Evolutionary conservation across 2,888 invertebrate species (phyloP), one percentile per base, ranked within the genome.

Genomic region (Catocala sponsa): DNA sequence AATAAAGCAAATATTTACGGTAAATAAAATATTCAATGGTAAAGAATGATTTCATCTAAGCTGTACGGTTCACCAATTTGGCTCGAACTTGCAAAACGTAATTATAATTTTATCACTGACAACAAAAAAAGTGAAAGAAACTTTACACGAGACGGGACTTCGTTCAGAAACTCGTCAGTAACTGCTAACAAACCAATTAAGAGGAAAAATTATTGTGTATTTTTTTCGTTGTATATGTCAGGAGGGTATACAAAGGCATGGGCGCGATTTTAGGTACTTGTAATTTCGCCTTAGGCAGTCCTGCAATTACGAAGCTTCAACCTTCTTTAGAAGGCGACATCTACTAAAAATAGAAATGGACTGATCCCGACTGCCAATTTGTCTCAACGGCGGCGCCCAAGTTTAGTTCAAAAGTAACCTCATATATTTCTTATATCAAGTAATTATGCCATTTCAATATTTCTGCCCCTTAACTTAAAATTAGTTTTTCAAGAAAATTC

Each of bases 131-230:
- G 58, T 56, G 64, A 54, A 64, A 59, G 57, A 73, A 78, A 75
- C 62, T 79, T 77, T 62, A 60, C 64, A 59, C 42, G 63, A 63
- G 58, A 56, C 59, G 59, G 59, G 63, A 58, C 55, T 67, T 74
- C 67, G 65, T 70, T 76, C 58, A 61, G 54, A 64, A 79, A 79
- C 74, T 81, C 70, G 65, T 57, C 66, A 60, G 69, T 65, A 80
- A 54, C 72, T 72, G 65, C 68, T 76, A 78, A 82, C 76, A 82
- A 80, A 82, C 83, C 78, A 86, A 85, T 83, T 80, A 84, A 70
- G 63, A 57, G 55, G 71, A 71, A 72, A 76, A 79, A 72, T 66
- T 72, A 65, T 70, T 63, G 73, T 61, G 63, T 74, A 69, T 65
- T 78, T 78, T n/a, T 78, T 71, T 77, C 58, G 58, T 63, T 49